Base-by-base conservation (phyloP, 2,113 vertebrate genomes). In the Glareola pratincola region DNA sequence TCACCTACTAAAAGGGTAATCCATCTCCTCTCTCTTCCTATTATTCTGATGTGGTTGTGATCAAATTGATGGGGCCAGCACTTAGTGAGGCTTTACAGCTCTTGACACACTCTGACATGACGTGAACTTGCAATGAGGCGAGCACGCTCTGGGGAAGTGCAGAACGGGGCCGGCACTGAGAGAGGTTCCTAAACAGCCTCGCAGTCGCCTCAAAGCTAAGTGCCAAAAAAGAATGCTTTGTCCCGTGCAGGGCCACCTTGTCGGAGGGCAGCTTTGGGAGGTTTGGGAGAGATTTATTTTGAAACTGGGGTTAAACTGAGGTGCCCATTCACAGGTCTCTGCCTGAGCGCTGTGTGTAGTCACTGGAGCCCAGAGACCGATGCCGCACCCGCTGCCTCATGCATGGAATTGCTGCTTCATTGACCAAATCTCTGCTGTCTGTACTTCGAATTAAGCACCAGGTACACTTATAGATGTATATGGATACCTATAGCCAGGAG, bases 1-100 rank as follows among this genome's bases (percentile, higher is more conserved):
- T 92, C 48, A 54, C n/a, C 53, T 80, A 47, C 53, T 59, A 26
- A 78, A 94, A 82, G 56, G 36, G 87, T 82, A 87, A 91, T 85
- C 76, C 82, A 84, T 30, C 36, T 93, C 45, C 41, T 56, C 67
- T 66, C 45, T 83, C 41, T 68, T 56, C 41, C 47, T 80, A 6
- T 88, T 86, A 68, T 29, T 84, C 36, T 94, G 68, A 41, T 8
- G 12, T 26, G n/a, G 41, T 62, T 95, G 86, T 71, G 79, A 88
- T 81, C 88, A 67, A 54, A 78, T 43, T 68, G 86, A 77, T 4
- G 6, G 81, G 76, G 91, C 68, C 79, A 84, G 79, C 79, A 87
- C 91, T 89, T 86, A 56, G 24, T 2, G 36, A 88, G 59, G 51
- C 67, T 90, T 92, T 85, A 17, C 53, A 48, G 75, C 68, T 90